Evolutionary conservation across 2,113 vertebrate genomes (phyloP).

Genomic region (Silurus meridionalis): DNA sequence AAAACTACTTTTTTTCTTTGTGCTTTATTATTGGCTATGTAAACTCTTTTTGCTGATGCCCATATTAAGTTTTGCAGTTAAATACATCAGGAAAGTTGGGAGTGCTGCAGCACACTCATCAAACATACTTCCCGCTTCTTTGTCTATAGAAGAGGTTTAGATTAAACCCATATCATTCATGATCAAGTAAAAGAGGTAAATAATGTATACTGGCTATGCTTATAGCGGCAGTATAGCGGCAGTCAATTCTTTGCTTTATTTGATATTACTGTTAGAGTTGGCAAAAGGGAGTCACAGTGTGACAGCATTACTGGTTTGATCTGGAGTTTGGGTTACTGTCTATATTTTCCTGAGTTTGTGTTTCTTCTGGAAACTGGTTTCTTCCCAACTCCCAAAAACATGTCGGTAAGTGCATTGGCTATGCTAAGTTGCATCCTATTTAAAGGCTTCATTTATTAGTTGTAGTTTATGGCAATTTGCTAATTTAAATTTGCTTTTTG

Average conservation of each 20-base stretch:
- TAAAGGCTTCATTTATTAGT: background rate
- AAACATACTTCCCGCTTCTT: background rate
- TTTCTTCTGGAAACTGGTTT: background rate
- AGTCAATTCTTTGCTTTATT: background rate
- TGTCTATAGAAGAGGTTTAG: background rate
- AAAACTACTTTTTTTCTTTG: background rate
- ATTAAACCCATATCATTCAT: too few species aligned
- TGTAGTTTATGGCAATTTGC: background rate
- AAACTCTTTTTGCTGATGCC: too few species aligned
- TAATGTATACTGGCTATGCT: background rate
- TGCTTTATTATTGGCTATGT: background rate
- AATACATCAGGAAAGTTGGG: background rate
- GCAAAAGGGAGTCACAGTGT: background rate
- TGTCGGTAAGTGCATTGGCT: background rate
- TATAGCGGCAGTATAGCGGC: background rate
- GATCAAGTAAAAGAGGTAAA: background rate
- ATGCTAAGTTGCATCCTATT: background rate
- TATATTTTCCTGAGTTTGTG: background rate
- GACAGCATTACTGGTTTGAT: background rate
- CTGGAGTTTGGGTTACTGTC: background rate
- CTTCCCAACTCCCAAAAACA: background rate
- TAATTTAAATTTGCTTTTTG: background rate
- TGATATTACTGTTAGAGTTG: background rate
- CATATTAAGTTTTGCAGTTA: background rate
- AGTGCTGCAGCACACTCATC: background rate